Base-by-base conservation (phyloP, 2,888 invertebrate genomes). In the Campoplex nolae region DNA sequence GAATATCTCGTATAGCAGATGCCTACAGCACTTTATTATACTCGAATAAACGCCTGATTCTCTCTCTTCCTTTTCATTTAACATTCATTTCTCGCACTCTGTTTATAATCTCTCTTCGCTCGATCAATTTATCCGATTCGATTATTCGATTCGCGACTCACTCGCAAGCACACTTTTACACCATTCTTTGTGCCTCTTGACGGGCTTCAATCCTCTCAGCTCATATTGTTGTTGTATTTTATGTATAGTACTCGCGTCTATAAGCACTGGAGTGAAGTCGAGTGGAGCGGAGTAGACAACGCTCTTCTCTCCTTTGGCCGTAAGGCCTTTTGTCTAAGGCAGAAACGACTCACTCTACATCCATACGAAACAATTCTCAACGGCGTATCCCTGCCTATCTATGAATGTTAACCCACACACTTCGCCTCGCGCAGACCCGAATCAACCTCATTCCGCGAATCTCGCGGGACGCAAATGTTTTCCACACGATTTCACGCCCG, bases 401-500 rank as follows among this genome's bases (percentile, higher is more conserved):
- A 75, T 56, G 13, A 28, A 23, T 56, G 16, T 23, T 54, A 62
- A 65, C 32, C 35, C n/a, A 76, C 35, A 35, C 54, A 58, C 67
- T 9, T 23, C 23, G 23, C 23, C 28, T 45, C 56, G 38, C 23
- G 23, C 23, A 23, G 62, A 77, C 54, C 71, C 83, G 45, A 78
- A 84, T 83, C 76, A 78, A 74, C 70, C 83, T 83, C 78, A 38
- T 70, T 82, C 11, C 77, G 38, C 62, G 79, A 71, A 42, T 80
- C 86, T 80, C 86, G 23, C 35, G 86, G 86, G 83, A 79, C 78
- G 65, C 75, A 71, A 86, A 86, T 79, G 76, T 83, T 79, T 86
- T 86, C 83, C 86, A 80, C 83, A 56, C 86, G 76, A 86, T 86
- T 83, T 86, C 70, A 68, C 75, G 65, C 83, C 23, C 23, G 76